Evolutionary conservation across 2,113 vertebrate species (phyloP).

Genomic region (Myodes glareolus): DNA sequence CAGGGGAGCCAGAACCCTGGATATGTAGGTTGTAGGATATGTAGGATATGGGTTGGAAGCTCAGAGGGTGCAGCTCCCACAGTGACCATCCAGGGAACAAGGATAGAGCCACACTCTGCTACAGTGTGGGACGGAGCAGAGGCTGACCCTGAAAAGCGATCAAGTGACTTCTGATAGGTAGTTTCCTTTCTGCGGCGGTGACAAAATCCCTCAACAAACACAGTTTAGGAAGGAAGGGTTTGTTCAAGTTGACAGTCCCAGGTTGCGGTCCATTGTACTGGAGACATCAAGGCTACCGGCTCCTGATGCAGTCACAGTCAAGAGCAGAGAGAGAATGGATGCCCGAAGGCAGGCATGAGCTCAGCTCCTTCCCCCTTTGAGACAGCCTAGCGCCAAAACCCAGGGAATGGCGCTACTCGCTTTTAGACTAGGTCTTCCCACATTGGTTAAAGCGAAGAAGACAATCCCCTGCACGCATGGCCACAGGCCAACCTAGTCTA

Average conservation of each 20-base stretch:
- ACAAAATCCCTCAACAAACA: neutral
- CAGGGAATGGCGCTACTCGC: neutral
- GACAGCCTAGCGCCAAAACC: neutral
- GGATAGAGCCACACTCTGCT: neutral
- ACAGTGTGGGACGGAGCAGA: accelerated
- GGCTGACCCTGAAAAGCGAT: neutral
- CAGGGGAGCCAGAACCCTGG: neutral
- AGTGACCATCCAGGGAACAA: accelerated
- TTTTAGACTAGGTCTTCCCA: no score
- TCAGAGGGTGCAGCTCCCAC: neutral
- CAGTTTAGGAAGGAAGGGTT: neutral
- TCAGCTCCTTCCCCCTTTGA: neutral
- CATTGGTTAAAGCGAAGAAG: neutral
- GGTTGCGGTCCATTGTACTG: neutral
- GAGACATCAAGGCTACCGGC: neutral
- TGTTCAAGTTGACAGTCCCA: neutral
- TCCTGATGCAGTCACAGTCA: no score
- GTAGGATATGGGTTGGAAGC: no score
- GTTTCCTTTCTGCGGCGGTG: neutral
- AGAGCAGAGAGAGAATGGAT: neutral
- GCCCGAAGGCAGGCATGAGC: neutral
- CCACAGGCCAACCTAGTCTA: no score
- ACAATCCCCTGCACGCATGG: neutral
- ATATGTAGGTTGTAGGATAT: no score
- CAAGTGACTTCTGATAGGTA: neutral